Evolutionary conservation across 2,888 invertebrate genomes (phyloP), one percentile per base, ranked within the genome.

Genomic region (Drosophila subquinaria): DNA sequence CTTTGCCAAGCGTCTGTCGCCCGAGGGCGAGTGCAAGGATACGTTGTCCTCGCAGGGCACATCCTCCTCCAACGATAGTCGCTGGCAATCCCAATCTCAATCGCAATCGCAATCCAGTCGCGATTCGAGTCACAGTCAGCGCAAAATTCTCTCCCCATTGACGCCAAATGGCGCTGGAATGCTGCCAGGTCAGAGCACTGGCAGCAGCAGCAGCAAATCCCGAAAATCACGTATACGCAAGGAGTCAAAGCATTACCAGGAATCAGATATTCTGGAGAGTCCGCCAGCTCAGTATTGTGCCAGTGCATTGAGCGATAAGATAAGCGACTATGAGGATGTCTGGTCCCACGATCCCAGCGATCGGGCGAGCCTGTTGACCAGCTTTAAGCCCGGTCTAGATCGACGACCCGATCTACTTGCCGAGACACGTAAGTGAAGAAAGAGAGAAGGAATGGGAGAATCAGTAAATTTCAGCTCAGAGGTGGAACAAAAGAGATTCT

Each of bases 281-380:
- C 96, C 96, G 36, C 95, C 95, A 73, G 94, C 96, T 42, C 97
- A 97, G 57, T 97, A 97, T 90, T 97, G 96, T 91, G 94, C 96
- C 83, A 97, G 97, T 92, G 96, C 96, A 1, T 94, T 98, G 36
- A 96, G 97, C 73, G 98, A 98, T 91, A 98, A 98, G 93, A 96
- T 97, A 50, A 98, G 98, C 85, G 98, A 98, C 93, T 98, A 98
- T 91, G 98, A 98, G 93, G 98, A 98, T 91, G 96, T 98, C 82
- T 98, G 98, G 98, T 95, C 96, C 73, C 95, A 95, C 60, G 95
- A 95, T 72, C 94, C 79, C 84, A 93, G 83, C 93, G 94, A 93
- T 69, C 94, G 94, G 73, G 94, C 94, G 11, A 94, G 94, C 75
- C 94, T 94, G 73, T 50, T 93, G 27, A 91, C 92, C 30, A 93